Conservation (phyloP, 2,113 vertebrate species). For the Sardina pilchardus region DNA sequence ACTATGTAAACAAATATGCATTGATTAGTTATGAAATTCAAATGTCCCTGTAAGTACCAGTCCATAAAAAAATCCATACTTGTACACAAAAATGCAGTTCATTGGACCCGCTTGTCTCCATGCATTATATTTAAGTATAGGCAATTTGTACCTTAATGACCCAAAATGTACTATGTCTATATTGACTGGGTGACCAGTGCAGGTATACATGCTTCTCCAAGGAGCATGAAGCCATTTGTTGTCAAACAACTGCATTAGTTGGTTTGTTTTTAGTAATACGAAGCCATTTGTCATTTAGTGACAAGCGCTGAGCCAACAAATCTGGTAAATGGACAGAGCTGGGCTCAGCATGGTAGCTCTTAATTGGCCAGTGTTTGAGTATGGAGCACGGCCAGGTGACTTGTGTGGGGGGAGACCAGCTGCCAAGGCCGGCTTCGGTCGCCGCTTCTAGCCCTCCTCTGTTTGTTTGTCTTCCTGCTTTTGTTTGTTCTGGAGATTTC, state of each 20-base stretch:
- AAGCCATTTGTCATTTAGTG: constrained; percentile 59
- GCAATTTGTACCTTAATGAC: neutral
- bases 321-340: constrained; percentile 46
- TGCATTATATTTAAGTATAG: neutral
- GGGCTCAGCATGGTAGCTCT: constrained; percentile 34
- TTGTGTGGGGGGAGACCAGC: constrained; percentile 51
- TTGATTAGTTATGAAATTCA: neutral
- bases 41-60: neutral
- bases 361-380: constrained; percentile 54
- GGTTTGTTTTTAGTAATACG: constrained; percentile 59
- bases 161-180: neutral
- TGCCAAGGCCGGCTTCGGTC: constrained; percentile 41
- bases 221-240: constrained; percentile 21
- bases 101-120: neutral
- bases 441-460: constrained; percentile 44
- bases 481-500: constrained; percentile 66
- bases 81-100: neutral
- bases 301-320: constrained; percentile 54
- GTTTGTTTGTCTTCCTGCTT: constrained; percentile 69
- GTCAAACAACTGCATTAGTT: constrained; percentile 46
- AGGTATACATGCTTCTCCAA: neutral
- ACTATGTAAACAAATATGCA: neutral
- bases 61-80: neutral
- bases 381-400: constrained; percentile 53
- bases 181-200: neutral